Conservation (phyloP, 2,888 invertebrate species). For the Parascotia fuliginaria region DNA sequence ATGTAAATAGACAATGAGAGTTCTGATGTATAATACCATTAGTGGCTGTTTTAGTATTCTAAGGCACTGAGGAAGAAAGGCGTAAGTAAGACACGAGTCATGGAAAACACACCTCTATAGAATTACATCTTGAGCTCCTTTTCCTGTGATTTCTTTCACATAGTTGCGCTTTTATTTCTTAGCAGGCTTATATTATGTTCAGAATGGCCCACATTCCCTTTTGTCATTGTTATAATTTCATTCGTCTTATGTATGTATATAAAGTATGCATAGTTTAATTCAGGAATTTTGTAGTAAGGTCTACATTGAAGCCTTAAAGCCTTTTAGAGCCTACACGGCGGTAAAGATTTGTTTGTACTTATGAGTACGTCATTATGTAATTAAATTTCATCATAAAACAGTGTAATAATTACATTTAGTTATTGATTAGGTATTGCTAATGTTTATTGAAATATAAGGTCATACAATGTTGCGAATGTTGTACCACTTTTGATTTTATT, state of each 20-base stretch:
- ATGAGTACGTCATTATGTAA: conserved; percentile 11
- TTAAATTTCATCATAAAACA: conserved; percentile 14
- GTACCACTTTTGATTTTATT: conserved; percentile 3
- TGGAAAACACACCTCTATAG: too few relatives aligned
- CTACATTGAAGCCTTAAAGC: neutral
- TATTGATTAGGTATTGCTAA: conserved; percentile 10
- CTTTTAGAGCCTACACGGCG: neutral
- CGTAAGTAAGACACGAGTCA: too few relatives aligned
- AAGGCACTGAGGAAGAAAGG: too few relatives aligned
- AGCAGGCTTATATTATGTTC: too few relatives aligned
- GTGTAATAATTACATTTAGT: conserved; percentile 8
- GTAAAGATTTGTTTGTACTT: neutral
- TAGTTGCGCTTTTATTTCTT: too few relatives aligned
- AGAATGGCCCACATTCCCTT: too few relatives aligned
- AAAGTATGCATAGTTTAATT: too few relatives aligned
- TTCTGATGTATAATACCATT: conserved; percentile 17
- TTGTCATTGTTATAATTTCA: too few relatives aligned
- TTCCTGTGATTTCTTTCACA: too few relatives aligned
- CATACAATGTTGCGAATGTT: conserved; percentile 7
- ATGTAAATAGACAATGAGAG: conserved; percentile 54
- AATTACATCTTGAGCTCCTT: too few relatives aligned
- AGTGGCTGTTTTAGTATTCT: conserved; percentile 1
- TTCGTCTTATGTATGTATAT: too few relatives aligned
- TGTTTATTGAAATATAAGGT: conserved; percentile 14
- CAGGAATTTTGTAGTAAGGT: neutral